A percentile compares a stretch with the other conserved stretches of the same genome.
phyloP scores from a whole-genome alignment of 2,113 vertebrate genomes.

The Platichthys flesus region DNA sequence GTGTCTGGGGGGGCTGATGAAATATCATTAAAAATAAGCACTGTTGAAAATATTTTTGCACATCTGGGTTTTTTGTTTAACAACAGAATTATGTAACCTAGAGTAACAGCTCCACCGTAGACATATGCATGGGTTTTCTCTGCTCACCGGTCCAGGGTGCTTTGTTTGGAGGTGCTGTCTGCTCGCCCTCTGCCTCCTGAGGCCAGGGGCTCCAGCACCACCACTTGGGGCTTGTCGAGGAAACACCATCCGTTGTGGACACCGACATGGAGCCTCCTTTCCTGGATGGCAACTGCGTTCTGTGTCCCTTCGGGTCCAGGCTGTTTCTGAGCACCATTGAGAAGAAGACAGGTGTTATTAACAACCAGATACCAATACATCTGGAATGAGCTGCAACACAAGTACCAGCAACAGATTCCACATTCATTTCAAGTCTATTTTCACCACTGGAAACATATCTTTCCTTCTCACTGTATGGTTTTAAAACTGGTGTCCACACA shows the following conservation, averaged over 20 bases:
- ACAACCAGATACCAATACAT: not conserved
- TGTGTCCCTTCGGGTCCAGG: conserved; percentile 34
- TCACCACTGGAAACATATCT: not conserved
- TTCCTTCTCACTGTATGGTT: too few species aligned
- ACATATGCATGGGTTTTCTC: not conserved
- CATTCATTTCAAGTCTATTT: too few species aligned
- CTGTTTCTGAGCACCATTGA: conserved; percentile 72
- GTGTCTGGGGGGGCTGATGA: conserved; percentile 18
- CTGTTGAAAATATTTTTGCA: conserved; percentile 26
- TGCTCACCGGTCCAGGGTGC: conserved; percentile 78
- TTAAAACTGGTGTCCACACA: too few species aligned
- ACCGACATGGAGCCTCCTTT: conserved; percentile 89
- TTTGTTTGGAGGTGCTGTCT: conserved; percentile 69
- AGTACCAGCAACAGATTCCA: not conserved
- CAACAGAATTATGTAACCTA: conserved; percentile 6
- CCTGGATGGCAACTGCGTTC: conserved; percentile 80
- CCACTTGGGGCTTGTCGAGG: conserved; percentile 88
- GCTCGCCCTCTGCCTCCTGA: conserved; percentile 57
- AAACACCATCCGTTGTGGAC: conserved; percentile 93
- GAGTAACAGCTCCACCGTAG: not conserved
- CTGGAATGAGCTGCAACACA: not conserved
- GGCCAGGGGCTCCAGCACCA: conserved; percentile 82
- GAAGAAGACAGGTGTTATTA: not conserved
- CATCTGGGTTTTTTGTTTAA: conserved; percentile 23
- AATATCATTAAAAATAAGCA: conserved; percentile 40